Conservation (phyloP, 2,888 invertebrate species). For the Ypsolopha scabrella region DNA sequence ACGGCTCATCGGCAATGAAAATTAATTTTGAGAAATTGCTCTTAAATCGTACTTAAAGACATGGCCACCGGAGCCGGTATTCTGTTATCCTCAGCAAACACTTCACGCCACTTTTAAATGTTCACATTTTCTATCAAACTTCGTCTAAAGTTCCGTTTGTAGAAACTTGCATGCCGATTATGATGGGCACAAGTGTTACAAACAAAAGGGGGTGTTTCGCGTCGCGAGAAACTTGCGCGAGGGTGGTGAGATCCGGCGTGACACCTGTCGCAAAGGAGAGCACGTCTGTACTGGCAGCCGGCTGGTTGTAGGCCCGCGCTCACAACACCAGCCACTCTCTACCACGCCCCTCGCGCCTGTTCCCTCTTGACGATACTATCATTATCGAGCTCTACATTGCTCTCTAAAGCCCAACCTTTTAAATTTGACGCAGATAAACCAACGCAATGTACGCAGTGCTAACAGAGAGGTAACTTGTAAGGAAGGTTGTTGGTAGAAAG, state of each 20-base stretch:
- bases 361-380: neutral
- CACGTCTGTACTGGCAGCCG: constrained; percentile 57
- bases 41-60: constrained; percentile 49
- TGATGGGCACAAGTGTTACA: constrained; percentile 14
- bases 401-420: neutral
- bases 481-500: neutral
- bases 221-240: constrained; percentile 41
- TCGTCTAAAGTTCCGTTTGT: neutral
- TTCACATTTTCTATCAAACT: constrained; percentile 31
- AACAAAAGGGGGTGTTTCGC: constrained; percentile 55
- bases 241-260: constrained; percentile 23
- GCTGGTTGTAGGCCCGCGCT: constrained; percentile 16
- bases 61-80: constrained; percentile 46
- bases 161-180: neutral
- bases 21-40: constrained; percentile 43
- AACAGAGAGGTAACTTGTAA: neutral
- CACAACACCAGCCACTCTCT: constrained; percentile 33
- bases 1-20: constrained; percentile 34
- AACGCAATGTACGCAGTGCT: constrained; percentile 20
- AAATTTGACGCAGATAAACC: neutral
- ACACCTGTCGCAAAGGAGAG: constrained; percentile 57
- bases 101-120: constrained; percentile 51
- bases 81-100: constrained; percentile 28
- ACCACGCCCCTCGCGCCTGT: constrained; percentile 10
- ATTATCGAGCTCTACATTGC: neutral